Base-by-base conservation (phyloP, 2,888 invertebrate species). In the Anthrax anthrax region DNA sequence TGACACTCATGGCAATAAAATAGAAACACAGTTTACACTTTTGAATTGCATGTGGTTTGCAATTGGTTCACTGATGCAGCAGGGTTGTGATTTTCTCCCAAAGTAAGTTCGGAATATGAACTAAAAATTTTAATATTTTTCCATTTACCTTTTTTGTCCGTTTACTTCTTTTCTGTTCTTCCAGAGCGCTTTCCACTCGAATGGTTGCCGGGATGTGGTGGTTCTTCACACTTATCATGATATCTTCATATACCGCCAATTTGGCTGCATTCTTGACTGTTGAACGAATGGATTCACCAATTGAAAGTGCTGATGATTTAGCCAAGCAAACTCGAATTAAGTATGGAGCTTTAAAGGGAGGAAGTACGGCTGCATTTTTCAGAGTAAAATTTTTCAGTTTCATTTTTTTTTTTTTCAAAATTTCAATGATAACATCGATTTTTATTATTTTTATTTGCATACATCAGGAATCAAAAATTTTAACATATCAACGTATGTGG, bases 1-100 rank as follows among this genome's bases (percentile, higher is more conserved):
- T 63, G 85, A 88, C 65, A 81, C 84, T 47, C 84, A 84, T 74
- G 80, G 81, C 60, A 83, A 85, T 57, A 80, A 80, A 54, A 72
- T 91, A 65, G 90, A 92, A 71, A 94, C 91, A 66, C 88, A 90
- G 69, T 94, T 94, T 72, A 90, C 85, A 49, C 72, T 86, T 65
- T 76, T 86, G 72, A 95, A 94, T 76, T 90, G 91, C 72, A 81
- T 95, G 75, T 97, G 96, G 96, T 96, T 96, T 72, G 90, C 91
- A 57, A 89, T 94, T 58, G 89, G 90, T 59, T 90, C 90, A 40
- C 77, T 94, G 58, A 89, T 94, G 86, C 91, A 91, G 67, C 92
- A 94, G 72, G 91, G 92, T 66, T 91, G 90, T 73, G 91, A 92
- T 72, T 88, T 92, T 72, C 75, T 91, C 58, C 92, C 92, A 70